These are phyloP conservation scores for Coendou prehensilis DNA, from an alignment of 2,797 vertebrate species.

Conservation along the genomic window DNA sequence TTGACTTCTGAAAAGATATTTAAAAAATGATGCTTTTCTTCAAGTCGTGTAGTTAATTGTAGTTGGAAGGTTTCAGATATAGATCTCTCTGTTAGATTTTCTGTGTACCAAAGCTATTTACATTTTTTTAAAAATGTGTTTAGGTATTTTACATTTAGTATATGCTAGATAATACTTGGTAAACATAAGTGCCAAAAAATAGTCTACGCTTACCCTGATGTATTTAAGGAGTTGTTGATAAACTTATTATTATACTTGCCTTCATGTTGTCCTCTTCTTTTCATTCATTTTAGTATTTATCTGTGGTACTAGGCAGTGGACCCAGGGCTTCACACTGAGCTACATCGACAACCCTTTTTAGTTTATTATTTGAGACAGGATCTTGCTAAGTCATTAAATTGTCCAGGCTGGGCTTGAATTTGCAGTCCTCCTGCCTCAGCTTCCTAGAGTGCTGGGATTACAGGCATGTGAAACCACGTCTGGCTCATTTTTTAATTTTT, in stretches of 20 bases:
- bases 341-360: neutral
- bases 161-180: neutral
- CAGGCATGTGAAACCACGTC: neutral
- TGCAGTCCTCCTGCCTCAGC: neutral
- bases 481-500: neutral
- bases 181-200: slow-evolving; percentile 27
- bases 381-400: neutral
- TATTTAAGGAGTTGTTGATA: slow-evolving; percentile 23
- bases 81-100: slow-evolving; percentile 13
- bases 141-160: slow-evolving; percentile 40
- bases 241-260: slow-evolving; percentile 10
- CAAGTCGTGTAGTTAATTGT: slow-evolving; percentile 17
- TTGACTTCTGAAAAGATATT: slow-evolving; percentile 46
- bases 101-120: neutral
- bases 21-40: neutral
- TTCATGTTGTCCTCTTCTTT: neutral
- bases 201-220: neutral
- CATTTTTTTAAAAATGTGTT: neutral
- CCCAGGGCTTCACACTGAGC: neutral
- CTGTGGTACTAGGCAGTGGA: neutral
- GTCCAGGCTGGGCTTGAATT: neutral
- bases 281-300: neutral
- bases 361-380: neutral
- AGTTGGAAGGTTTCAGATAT: neutral
- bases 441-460: neutral